Conservation (phyloP, 2,797 vertebrate genomes). For the Channa striata region DNA sequence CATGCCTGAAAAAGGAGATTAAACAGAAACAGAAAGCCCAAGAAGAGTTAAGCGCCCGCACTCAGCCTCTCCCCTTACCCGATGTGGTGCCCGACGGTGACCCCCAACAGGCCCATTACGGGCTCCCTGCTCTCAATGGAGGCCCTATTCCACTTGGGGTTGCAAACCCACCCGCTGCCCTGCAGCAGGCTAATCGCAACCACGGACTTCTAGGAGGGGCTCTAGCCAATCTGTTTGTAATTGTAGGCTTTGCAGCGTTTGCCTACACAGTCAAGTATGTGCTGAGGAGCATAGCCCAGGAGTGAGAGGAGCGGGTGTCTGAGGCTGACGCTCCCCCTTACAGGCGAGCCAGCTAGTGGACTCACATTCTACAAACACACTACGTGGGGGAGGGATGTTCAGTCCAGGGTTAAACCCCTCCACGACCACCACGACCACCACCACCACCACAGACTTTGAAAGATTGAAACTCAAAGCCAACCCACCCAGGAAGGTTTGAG, state of each 20-base stretch:
- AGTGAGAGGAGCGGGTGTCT: constrained; percentile 82
- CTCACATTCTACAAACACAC: constrained; percentile 64
- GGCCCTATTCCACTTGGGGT: constrained; percentile 81
- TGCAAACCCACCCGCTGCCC: constrained; percentile 83
- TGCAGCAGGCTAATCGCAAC: constrained; percentile 93
- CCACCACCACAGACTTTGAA: constrained; percentile 69
- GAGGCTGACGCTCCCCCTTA: constrained; percentile 31
- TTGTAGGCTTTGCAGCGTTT: constrained; percentile 96
- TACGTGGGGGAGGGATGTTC: constrained; percentile 52
- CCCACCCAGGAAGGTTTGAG: constrained; percentile 59
- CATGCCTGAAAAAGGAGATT: constrained; percentile 86
- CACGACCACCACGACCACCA: constrained; percentile 53
- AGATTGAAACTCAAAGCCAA: constrained; percentile 62
- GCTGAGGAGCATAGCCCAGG: constrained; percentile 97
- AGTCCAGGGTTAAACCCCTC: constrained; percentile 56
- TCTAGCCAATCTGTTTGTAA: constrained; percentile 96
- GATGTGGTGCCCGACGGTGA: constrained; percentile 95
- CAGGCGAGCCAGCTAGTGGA: constrained; percentile 58
- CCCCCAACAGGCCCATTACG: constrained; percentile 89
- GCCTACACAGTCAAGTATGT: constrained; percentile 98
- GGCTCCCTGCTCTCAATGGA: constrained; percentile 87
- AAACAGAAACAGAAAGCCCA: constrained; percentile 93
- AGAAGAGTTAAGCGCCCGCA: constrained; percentile 89
- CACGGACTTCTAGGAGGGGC: constrained; percentile 97
- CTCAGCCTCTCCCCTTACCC: constrained; percentile 92